phyloP scores from a whole-genome alignment of 92 coral and sea anemone genomes.

The Paramuricea clavata region DNA sequence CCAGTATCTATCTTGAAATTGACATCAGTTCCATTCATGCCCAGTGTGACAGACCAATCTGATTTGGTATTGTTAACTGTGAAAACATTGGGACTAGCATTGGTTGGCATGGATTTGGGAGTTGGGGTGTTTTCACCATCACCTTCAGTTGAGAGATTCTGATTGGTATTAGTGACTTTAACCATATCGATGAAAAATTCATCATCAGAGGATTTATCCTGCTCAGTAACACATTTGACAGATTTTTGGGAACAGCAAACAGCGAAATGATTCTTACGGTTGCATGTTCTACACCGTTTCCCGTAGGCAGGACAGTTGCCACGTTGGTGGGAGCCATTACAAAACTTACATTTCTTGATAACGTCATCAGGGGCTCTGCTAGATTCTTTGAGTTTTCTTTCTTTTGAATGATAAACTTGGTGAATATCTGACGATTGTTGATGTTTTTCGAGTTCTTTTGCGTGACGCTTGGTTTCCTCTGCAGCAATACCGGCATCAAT shows the following conservation, averaged over 20 bases:
- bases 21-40: neutral
- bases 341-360: slow-evolving; percentile 53
- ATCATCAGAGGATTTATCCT: slow-evolving; percentile 16
- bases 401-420: neutral
- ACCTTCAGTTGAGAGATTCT: neutral
- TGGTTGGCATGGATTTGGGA: neutral
- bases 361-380: neutral
- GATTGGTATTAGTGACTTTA: neutral
- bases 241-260: slow-evolving; percentile 37
- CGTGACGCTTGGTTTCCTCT: slow-evolving; percentile 63
- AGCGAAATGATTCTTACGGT: slow-evolving; percentile 53
- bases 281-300: slow-evolving; percentile 42
- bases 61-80: neutral
- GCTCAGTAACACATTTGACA: slow-evolving; percentile 2
- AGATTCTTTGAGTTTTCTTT: neutral
- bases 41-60: slow-evolving; percentile 13
- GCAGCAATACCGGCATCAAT: slow-evolving; percentile 57
- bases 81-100: neutral
- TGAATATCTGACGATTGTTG: neutral
- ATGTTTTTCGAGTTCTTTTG: slow-evolving; percentile 44
- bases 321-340: slow-evolving; percentile 41
- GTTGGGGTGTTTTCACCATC: neutral
- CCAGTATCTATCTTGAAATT: slow-evolving; percentile 7
- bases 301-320: slow-evolving; percentile 60
- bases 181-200: slow-evolving; percentile 8